Evolutionary conservation across 1,140 invertebrate genomes (phyloP).

Genomic region (Hetaerina americana): DNA sequence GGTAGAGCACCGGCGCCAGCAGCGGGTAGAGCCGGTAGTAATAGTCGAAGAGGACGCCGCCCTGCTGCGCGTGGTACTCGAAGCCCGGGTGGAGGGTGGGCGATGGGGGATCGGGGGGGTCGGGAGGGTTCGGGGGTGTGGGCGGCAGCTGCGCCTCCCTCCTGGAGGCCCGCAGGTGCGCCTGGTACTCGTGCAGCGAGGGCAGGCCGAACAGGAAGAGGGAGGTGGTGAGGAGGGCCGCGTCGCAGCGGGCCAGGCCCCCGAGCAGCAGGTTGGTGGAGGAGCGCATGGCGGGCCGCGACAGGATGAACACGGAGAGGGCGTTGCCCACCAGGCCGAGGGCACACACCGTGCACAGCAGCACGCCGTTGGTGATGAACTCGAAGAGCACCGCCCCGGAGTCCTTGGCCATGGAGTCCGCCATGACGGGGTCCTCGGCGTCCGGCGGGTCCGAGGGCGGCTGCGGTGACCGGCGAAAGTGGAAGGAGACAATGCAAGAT

Average conservation of each 20-base stretch:
- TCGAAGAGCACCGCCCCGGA: slow-evolving; percentile 38
- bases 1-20: slow-evolving; percentile 70
- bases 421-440: neutral
- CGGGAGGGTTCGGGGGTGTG: neutral
- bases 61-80: neutral
- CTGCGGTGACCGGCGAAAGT: too few species aligned
- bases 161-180: slow-evolving; percentile 59
- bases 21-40: slow-evolving; percentile 23
- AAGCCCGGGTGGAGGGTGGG: neutral
- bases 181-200: slow-evolving; percentile 68
- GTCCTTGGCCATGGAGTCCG: neutral
- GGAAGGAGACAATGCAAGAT: too few species aligned
- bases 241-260: slow-evolving; percentile 82
- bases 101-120: neutral
- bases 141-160: neutral
- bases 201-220: slow-evolving; percentile 77
- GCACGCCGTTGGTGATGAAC: slow-evolving; percentile 71
- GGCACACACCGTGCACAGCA: slow-evolving; percentile 66
- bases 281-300: slow-evolving; percentile 81
- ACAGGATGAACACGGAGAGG: slow-evolving; percentile 80
- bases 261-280: slow-evolving; percentile 88
- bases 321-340: slow-evolving; percentile 81
- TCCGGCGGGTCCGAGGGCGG: neutral
- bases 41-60: slow-evolving; percentile 2
- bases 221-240: slow-evolving; percentile 71